These are phyloP conservation scores for Xestia rhomboidea DNA, from an alignment of 2,888 invertebrate species.

Conservation along the genomic window DNA sequence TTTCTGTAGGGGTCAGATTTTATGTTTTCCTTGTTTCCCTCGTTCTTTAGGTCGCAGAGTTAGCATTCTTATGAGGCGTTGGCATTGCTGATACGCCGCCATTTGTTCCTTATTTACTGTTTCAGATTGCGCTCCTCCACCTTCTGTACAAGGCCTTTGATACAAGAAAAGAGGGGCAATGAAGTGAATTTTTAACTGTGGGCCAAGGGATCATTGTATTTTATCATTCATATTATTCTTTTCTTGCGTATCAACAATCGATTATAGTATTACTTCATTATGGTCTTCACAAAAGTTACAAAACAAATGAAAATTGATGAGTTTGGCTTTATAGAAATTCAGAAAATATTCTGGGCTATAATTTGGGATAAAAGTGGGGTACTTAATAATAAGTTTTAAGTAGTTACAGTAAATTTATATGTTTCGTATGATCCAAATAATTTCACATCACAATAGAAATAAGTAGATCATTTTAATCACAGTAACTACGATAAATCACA, in stretches of 20 bases:
- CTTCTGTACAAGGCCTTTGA: conserved; percentile 38
- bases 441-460: not conserved
- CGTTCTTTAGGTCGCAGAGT: conserved; percentile 53
- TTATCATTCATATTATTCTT: not conserved
- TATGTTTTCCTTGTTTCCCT: conserved; percentile 61
- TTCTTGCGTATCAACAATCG: not conserved
- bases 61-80: conserved; percentile 63
- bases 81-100: conserved; percentile 62
- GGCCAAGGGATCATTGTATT: not conserved
- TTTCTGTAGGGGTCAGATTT: conserved; percentile 65
- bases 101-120: conserved; percentile 65
- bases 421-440: not conserved
- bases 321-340: not conserved
- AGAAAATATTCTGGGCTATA: not conserved
- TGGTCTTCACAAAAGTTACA: not conserved
- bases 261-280: not conserved
- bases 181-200: conserved; percentile 22
- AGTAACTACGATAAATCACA: conserved; percentile 17
- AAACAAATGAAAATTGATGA: not conserved
- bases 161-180: conserved; percentile 38
- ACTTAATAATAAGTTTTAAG: not conserved
- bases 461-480: not conserved
- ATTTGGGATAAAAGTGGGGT: not conserved
- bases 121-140: conserved; percentile 51
- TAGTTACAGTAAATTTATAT: not conserved